Conservation (phyloP, 2,888 invertebrate species). For the Lasioglossum lativentre region DNA sequence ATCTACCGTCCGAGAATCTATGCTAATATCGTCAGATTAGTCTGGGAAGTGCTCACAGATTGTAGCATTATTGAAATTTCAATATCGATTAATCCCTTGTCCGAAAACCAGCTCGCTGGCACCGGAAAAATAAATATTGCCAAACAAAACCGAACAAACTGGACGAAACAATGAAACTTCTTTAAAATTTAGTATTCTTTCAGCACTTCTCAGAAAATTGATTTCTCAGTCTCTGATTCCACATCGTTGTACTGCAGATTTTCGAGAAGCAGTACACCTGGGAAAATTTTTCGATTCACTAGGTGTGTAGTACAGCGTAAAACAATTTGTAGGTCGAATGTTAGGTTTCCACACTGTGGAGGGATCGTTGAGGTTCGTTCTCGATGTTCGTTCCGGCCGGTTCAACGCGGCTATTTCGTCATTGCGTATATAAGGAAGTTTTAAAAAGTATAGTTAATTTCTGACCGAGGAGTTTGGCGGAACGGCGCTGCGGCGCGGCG, state of each 20-base stretch:
- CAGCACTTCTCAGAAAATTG: not conserved
- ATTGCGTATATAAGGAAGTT: conserved; percentile 27
- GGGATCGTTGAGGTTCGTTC: not conserved
- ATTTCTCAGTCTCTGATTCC: too few species aligned
- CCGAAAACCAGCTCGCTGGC: not conserved
- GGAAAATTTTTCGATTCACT: too few species aligned
- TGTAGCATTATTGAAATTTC: conserved; percentile 73
- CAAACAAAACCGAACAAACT: not conserved
- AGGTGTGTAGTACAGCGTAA: not conserved
- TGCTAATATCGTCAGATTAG: conserved; percentile 79
- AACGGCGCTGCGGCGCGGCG: conserved; percentile 26
- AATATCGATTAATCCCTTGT: conserved; percentile 56
- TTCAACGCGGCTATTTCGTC: too few species aligned
- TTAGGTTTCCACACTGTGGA: too few species aligned
- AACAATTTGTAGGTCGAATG: not conserved
- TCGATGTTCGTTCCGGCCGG: not conserved
- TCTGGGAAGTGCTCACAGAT: conserved; percentile 65
- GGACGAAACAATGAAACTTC: not conserved
- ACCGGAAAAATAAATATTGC: not conserved
- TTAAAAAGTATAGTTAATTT: conserved; percentile 55
- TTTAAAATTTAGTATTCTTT: not conserved
- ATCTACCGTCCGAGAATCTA: conserved; percentile 79
- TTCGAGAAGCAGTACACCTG: too few species aligned
- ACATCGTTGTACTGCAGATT: too few species aligned
- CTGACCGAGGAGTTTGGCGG: conserved; percentile 54